phyloP scores from a whole-genome alignment of 2,797 vertebrate genomes.

The Danio aesculapii region DNA sequence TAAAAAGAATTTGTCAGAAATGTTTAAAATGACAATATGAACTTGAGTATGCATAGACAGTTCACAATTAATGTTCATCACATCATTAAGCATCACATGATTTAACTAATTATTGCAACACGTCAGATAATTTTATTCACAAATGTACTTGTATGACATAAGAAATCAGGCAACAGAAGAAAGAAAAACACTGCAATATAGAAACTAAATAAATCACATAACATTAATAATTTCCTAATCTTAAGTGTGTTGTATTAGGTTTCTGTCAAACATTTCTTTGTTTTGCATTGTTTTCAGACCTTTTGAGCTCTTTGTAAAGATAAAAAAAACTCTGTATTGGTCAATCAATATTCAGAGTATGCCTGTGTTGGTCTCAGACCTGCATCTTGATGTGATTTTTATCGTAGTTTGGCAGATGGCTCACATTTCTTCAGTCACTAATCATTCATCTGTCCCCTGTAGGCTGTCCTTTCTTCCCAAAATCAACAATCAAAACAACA shows the following conservation, averaged over 20 bases:
- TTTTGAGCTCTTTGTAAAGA: neutral
- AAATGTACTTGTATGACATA: neutral
- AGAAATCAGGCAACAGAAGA: too few species aligned
- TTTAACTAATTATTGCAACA: neutral
- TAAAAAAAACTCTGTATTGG: neutral
- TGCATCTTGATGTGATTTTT: conserved; percentile 1
- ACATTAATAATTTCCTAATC: neutral
- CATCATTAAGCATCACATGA: neutral
- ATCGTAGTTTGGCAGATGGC: conserved; percentile 6
- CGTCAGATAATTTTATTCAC: neutral
- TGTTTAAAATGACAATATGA: neutral
- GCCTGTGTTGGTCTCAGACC: neutral
- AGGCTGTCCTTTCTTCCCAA: conserved; percentile 59
- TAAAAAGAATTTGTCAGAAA: neutral
- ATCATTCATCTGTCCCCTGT: conserved; percentile 52
- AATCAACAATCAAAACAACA: conserved; percentile 55
- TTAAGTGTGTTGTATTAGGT: neutral
- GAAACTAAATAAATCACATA: too few species aligned
- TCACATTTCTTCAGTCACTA: conserved; percentile 38
- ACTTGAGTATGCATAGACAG: neutral
- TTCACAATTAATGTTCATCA: neutral
- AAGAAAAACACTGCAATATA: too few species aligned
- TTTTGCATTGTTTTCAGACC: neutral
- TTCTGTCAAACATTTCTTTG: neutral
- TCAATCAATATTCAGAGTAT: neutral